Conservation (phyloP, 2,113 vertebrate genomes). For the Otolemur garnettii region DNA sequence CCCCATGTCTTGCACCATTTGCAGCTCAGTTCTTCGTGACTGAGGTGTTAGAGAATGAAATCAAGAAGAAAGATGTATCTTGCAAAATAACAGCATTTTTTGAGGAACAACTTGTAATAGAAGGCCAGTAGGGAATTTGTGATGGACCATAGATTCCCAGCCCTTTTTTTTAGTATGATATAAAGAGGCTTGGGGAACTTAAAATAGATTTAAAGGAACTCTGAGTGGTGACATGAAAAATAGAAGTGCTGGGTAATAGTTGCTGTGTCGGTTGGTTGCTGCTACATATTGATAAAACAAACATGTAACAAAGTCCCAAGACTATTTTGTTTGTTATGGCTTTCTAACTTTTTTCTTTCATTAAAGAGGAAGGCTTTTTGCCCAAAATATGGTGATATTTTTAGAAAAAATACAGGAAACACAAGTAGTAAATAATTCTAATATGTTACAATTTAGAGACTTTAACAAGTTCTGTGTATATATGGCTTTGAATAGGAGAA, state of each 20-base stretch:
- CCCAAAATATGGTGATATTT: constrained; percentile 47
- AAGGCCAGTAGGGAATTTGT: constrained; percentile 64
- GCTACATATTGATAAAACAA: not conserved
- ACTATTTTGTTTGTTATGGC: not conserved
- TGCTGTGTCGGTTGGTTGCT: not conserved
- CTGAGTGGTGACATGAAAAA: constrained; percentile 36
- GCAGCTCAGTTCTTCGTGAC: not conserved
- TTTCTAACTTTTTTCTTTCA: not conserved
- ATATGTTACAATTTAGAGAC: constrained; percentile 72
- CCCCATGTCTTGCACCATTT: not conserved
- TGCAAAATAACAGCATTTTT: constrained; percentile 55
- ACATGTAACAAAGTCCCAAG: not conserved
- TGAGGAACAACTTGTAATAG: constrained; percentile 38
- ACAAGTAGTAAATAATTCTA: constrained; percentile 61
- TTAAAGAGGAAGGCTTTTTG: not conserved
- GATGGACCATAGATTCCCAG: constrained; percentile 49
- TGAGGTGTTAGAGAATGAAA: not conserved
- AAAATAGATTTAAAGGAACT: constrained; percentile 15
- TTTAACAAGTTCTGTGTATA: not conserved
- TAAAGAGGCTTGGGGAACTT: not conserved
- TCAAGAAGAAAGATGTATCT: constrained; percentile 61
- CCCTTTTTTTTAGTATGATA: constrained; percentile 50
- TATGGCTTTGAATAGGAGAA: not conserved
- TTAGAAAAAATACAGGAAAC: constrained; percentile 44
- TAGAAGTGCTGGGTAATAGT: not conserved